Base-by-base conservation (phyloP, 2,888 invertebrate genomes). In the Parelbella ahira region DNA sequence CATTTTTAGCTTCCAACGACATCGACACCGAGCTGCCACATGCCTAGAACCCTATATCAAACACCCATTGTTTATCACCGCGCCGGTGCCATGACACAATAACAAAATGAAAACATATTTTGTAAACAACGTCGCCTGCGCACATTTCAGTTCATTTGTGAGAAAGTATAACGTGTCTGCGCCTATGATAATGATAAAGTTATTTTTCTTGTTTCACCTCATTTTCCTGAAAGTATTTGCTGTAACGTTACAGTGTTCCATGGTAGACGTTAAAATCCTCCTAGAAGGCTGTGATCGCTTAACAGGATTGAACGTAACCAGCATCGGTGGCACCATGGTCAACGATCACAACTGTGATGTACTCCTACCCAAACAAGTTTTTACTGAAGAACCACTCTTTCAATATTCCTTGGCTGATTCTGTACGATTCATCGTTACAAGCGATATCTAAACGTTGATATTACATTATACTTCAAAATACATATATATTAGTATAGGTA, bases 321-420 rank as follows among this genome's bases (percentile, higher is more conserved):
- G 68, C 32, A 63, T 75, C 0, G 84, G 83, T 1, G 88, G 86
- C 0, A 87, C 86, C 0, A 73, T 86, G 10, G 70, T 87, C 2
- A 78, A 86, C 39, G 86, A 88, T 25, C 84, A 87, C 48, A 88
- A 88, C 42, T 88, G 88, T 44, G 86, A 86, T 50, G 73, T 83
- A 1, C 49, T 87, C 7, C 58, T 87, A 3, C 87, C 87, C 0
- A 87, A 84, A 48, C 81, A 83, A 66, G 83, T 84, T 2, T 88
- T 88, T 47, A 53, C 66, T 7, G 86, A 87, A 42, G 86, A 88
- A 49, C 88, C 88, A 0, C 50, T 77, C n/a, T 83, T 81, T 49
- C 78, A 76, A 48, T 86, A 73, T 44, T 33, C 57, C 13, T 44
- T 71, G 32, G 81, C 83, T 25, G 82, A 87, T 54, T 66, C 80